Evolutionary conservation across 2,797 vertebrate genomes (phyloP).

Genomic region (Diplodus sargus): DNA sequence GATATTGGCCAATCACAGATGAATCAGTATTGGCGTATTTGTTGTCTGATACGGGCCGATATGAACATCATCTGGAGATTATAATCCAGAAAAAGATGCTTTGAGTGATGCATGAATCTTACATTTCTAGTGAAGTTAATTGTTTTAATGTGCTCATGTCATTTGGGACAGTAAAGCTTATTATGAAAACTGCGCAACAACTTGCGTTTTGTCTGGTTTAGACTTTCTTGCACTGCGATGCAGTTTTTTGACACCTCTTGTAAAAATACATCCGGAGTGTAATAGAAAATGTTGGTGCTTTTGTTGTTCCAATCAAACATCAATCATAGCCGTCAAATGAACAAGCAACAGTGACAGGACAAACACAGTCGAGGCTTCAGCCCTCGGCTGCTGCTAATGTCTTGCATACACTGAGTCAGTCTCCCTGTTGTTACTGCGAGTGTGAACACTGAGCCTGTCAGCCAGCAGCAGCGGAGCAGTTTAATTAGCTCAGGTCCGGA

Average conservation of each 20-base stretch:
- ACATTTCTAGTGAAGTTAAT: too few relatives aligned
- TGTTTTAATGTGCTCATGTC: too few relatives aligned
- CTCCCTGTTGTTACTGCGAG: background rate
- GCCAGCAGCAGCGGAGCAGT: conserved; percentile 18
- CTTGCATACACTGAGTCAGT: background rate
- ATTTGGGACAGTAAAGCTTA: too few relatives aligned
- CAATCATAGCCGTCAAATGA: conserved; percentile 28
- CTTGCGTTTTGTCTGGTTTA: too few relatives aligned
- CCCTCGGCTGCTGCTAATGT: conserved; percentile 27
- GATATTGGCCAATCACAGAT: too few relatives aligned
- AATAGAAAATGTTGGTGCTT: background rate
- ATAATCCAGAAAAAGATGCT: too few relatives aligned
- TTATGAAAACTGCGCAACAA: too few relatives aligned
- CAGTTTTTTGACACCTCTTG: background rate
- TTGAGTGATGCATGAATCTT: too few relatives aligned
- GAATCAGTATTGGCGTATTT: too few relatives aligned
- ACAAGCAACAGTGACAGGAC: conserved; percentile 10
- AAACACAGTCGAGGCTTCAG: background rate
- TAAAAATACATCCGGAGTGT: background rate
- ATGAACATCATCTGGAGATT: too few relatives aligned
- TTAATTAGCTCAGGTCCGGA: conserved; percentile 52
- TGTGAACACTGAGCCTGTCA: conserved; percentile 27
- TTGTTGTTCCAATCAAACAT: background rate
- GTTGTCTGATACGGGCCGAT: too few relatives aligned
- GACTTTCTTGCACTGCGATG: background rate